phyloP scores from a whole-genome alignment of 2,113 vertebrate genomes.

The Grammomys surdaster region DNA sequence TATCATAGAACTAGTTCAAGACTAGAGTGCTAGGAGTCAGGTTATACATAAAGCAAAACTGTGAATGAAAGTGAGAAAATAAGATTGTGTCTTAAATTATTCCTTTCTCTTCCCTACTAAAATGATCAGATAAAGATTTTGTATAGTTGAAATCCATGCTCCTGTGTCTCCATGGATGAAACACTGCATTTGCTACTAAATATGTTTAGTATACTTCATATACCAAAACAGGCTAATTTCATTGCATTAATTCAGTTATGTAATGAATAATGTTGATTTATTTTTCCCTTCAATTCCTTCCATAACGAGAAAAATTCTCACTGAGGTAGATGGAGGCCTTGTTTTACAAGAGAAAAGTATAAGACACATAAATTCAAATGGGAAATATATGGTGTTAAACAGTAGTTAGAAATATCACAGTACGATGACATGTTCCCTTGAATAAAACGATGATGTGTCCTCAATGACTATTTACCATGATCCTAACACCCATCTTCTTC shows the following conservation, averaged over 20 bases:
- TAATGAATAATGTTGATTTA: background rate
- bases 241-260: background rate
- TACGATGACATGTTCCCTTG: background rate
- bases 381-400: background rate
- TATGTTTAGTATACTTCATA: background rate
- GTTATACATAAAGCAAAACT: background rate
- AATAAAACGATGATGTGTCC: background rate
- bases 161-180: background rate
- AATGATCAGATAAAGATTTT: slow-evolving; percentile 5
- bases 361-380: background rate
- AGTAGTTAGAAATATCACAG: background rate
- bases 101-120: background rate
- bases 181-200: background rate
- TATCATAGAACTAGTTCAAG: background rate
- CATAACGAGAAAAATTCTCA: background rate
- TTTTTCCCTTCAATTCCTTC: background rate
- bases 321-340: background rate
- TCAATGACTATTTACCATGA: background rate
- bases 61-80: background rate
- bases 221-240: background rate
- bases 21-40: background rate
- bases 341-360: background rate
- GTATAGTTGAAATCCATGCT: background rate
- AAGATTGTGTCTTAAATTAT: background rate
- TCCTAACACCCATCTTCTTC: background rate